A percentile compares a stretch with the other conserved stretches of the same genome.
These are phyloP conservation scores for Bombus superbus DNA, from an alignment of 1,140 invertebrate genomes.

Conservation along the genomic window DNA sequence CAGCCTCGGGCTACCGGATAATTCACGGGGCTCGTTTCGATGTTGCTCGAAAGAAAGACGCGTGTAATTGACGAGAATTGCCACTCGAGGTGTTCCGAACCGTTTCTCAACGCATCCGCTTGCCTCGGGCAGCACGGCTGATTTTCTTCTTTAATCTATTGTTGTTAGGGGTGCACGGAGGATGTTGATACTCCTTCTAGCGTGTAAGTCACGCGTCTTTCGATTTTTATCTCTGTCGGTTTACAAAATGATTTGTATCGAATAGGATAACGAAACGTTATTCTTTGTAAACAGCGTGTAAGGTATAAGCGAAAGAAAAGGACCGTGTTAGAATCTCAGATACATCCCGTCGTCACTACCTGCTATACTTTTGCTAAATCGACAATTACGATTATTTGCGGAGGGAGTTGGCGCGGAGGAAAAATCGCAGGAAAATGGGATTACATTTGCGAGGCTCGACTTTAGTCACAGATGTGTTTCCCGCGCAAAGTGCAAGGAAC, in stretches of 20 bases:
- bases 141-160: constrained; percentile 1
- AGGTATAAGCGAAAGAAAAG: too few relatives aligned
- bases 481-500: constrained; percentile 22
- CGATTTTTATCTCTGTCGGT: not conserved
- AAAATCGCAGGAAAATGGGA: constrained; percentile 2
- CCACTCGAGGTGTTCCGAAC: constrained; percentile 38
- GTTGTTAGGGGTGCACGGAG: not conserved
- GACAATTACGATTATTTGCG: not conserved
- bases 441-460: constrained; percentile 9
- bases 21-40: constrained; percentile 27
- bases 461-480: not conserved
- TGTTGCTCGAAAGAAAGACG: constrained; percentile 44
- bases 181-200: not conserved
- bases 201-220: not conserved
- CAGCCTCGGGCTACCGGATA: constrained; percentile 20
- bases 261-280: not conserved
- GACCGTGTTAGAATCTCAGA: not conserved
- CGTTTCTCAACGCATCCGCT: constrained; percentile 25
- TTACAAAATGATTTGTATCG: not conserved
- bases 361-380: too few relatives aligned
- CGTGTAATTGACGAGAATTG: constrained; percentile 51
- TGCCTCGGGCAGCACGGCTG: not conserved
- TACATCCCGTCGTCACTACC: too few relatives aligned
- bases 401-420: not conserved
- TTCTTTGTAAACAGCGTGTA: not conserved